Conservation (phyloP, 2,113 vertebrate species). For the Grammomys surdaster region DNA sequence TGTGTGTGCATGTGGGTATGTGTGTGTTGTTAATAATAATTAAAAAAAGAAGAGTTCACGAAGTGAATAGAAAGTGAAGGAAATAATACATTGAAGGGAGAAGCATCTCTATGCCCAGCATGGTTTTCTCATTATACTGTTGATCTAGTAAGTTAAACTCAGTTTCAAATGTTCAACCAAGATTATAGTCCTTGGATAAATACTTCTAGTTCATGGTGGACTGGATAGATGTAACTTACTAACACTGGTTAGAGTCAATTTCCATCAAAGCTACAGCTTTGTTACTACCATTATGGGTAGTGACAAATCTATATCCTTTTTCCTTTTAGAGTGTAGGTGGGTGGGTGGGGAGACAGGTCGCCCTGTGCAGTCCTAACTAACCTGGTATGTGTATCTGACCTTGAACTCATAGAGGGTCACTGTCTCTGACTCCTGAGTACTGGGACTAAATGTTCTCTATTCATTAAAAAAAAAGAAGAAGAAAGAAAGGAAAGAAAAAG, state of each 20-base stretch:
- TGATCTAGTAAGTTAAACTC: conserved; percentile 26
- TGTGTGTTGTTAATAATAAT: background rate
- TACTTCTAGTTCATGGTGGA: background rate
- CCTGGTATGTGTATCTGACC: background rate
- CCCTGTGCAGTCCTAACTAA: background rate
- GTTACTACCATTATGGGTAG: background rate
- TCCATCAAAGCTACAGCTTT: background rate
- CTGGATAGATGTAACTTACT: background rate
- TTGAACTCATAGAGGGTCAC: background rate
- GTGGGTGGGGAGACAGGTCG: background rate
- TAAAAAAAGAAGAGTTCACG: background rate
- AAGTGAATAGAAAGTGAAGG: background rate
- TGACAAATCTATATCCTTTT: too few relatives aligned
- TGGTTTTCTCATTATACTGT: background rate
- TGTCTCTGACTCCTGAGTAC: background rate
- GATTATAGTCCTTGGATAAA: background rate
- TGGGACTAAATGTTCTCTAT: background rate
- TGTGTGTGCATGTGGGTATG: too few relatives aligned
- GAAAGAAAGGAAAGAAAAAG: background rate
- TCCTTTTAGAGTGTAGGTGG: background rate
- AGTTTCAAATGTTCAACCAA: conserved; percentile 26
- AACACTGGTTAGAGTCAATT: background rate
- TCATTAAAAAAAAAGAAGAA: background rate
- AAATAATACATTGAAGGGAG: background rate
- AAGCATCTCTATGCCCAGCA: background rate